phyloP scores from a whole-genome alignment of 2,797 vertebrate genomes.

The Rachycentron canadum region DNA sequence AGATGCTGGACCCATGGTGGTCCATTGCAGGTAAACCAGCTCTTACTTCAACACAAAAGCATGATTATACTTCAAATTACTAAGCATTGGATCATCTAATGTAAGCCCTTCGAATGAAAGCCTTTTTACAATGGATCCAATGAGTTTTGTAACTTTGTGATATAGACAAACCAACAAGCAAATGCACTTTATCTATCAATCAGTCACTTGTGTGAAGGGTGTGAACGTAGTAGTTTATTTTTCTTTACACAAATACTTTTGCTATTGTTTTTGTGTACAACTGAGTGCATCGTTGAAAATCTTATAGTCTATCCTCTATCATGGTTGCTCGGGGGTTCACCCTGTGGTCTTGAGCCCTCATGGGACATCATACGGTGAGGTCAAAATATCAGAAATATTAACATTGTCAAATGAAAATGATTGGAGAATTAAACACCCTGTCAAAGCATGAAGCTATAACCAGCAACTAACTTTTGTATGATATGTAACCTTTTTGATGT shows the following conservation, averaged over 20 bases:
- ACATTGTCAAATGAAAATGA: not conserved
- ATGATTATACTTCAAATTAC: not conserved
- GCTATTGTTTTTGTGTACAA: too few relatives aligned
- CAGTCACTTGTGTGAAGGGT: not conserved
- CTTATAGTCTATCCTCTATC: too few relatives aligned
- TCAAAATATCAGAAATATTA: not conserved
- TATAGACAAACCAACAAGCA: not conserved
- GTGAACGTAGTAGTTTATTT: not conserved
- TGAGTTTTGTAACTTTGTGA: not conserved
- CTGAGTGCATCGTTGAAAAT: too few relatives aligned
- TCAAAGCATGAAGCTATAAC: not conserved
- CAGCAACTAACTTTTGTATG: not conserved
- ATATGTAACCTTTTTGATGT: not conserved
- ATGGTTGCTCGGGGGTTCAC: too few relatives aligned
- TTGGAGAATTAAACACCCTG: not conserved
- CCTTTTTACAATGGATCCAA: not conserved
- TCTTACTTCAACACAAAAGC: not conserved
- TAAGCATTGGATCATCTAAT: not conserved
- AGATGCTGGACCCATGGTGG: constrained; percentile 95
- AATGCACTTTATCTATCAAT: not conserved
- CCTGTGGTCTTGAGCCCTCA: too few relatives aligned
- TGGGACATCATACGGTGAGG: too few relatives aligned
- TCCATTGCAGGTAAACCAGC: constrained; percentile 93
- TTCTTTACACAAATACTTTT: not conserved
- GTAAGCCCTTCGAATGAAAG: not conserved